Base-by-base conservation (phyloP, 2,888 invertebrate genomes). In the Crematogaster levior region DNA sequence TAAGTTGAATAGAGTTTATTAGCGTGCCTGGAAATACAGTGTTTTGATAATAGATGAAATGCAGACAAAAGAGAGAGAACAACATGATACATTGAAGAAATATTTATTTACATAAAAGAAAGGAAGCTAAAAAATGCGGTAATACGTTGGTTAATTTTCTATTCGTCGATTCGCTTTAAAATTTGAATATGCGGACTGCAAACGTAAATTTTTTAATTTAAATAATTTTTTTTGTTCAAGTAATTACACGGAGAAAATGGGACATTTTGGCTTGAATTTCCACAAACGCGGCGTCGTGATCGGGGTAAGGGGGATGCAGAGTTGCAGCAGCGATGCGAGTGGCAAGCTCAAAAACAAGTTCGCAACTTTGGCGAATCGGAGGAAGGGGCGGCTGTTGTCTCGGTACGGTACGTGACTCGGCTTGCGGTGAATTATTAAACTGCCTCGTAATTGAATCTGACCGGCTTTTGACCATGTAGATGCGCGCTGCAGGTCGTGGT, bases 391-490 rank as follows among this genome's bases (percentile, higher is more conserved):
- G 75, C 81, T 82, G 70, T 83, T 82, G 83, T 84, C 83, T 66
- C 72, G 75, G 81, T 43, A 58, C 73, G 68, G 58, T 86, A 85
- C 90, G 91, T 89, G 90, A 90, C 91, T 90, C 85, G 89, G 87
- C 85, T 88, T 72, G 81, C 74, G 85, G 81, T 86, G 89, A 89
- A 92, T 92, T 91, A 92, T 92, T 92, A 91, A 92, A 90, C 90
- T 83, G 84, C 80, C 70, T 73, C 86, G 90, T 92, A 92, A 91
- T 92, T 90, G 92, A 92, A 92, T 92, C 89, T 88, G 91, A 90
- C 89, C 88, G 86, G 89, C 88, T 90, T 91, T 90, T 87, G 90
- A 88, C 90, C 91, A 90, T 89, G 91, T 89, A 91, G 88, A 88
- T 83, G 85, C 86, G 82, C 81, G 86, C 82, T 85, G 82, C 77